Evolutionary conservation across 2,113 vertebrate genomes (phyloP).

Genomic region (Dicerorhinus sumatrensis): DNA sequence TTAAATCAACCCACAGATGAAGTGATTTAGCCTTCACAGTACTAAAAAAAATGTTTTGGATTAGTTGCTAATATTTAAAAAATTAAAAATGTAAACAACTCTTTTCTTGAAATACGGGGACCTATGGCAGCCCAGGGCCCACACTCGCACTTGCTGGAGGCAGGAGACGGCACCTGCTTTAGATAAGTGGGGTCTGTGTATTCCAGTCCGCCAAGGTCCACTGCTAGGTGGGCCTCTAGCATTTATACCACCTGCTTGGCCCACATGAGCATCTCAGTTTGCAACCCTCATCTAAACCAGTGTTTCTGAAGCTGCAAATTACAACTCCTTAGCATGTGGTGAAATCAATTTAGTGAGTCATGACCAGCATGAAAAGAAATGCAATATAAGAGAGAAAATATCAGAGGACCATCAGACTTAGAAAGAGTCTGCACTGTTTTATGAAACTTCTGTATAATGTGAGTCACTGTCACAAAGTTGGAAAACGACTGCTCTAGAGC

Average conservation of each 20-base stretch:
- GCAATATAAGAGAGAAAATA: neutral
- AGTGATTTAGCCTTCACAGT: neutral
- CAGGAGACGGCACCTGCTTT: neutral
- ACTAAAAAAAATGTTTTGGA: neutral
- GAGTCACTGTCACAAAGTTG: neutral
- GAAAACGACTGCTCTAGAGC: neutral
- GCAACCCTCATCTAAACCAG: neutral
- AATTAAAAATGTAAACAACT: neutral
- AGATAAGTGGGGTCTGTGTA: neutral
- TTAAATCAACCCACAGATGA: neutral
- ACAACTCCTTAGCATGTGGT: neutral
- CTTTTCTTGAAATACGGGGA: neutral
- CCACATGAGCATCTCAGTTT: neutral
- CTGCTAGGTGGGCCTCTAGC: neutral
- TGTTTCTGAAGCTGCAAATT: neutral
- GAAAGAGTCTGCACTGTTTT: neutral
- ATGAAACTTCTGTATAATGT: neutral
- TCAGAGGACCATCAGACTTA: neutral
- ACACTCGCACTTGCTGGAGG: neutral
- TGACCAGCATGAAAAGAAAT: neutral
- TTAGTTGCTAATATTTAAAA: conserved; percentile 28
- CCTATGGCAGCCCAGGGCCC: neutral
- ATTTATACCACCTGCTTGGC: neutral
- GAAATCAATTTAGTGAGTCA: neutral
- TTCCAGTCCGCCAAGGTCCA: neutral